Evolutionary conservation across 2,797 vertebrate species (phyloP).

Genomic region (Chiroxiphia lanceolata): DNA sequence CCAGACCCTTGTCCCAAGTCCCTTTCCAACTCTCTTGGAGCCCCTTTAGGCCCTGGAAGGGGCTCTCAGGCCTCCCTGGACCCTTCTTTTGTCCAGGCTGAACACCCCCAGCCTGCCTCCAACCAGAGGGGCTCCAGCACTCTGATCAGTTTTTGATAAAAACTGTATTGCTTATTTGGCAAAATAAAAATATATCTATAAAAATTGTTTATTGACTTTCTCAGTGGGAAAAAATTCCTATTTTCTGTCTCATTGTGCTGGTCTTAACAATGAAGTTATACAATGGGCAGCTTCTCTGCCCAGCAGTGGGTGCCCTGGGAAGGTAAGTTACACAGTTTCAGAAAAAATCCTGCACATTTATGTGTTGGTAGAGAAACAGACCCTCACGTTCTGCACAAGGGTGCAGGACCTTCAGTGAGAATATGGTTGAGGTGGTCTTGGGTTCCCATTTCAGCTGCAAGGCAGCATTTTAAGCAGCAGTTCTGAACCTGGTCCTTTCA

Average conservation of each 20-base stretch:
- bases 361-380: neutral
- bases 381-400: neutral
- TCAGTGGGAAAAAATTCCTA: neutral
- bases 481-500: neutral
- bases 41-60: fast-evolving
- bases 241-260: neutral
- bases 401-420: neutral
- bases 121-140: fast-evolving
- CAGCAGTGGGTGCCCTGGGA: neutral
- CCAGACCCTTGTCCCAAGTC: neutral
- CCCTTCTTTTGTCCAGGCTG: fast-evolving
- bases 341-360: neutral
- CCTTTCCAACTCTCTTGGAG: neutral
- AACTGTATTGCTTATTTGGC: neutral
- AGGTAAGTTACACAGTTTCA: neutral
- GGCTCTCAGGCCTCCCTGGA: neutral
- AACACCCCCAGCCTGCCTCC: fast-evolving
- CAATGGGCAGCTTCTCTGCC: neutral
- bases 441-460: neutral
- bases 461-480: neutral
- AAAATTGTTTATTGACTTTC: neutral
- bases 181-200: neutral
- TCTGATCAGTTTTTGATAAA: neutral
- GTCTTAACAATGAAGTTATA: neutral
- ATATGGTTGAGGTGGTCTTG: neutral